phyloP scores from a whole-genome alignment of 30 jellyfish, hydroid and myxozoan genomes.

The Chrysaora quinquecirrha region DNA sequence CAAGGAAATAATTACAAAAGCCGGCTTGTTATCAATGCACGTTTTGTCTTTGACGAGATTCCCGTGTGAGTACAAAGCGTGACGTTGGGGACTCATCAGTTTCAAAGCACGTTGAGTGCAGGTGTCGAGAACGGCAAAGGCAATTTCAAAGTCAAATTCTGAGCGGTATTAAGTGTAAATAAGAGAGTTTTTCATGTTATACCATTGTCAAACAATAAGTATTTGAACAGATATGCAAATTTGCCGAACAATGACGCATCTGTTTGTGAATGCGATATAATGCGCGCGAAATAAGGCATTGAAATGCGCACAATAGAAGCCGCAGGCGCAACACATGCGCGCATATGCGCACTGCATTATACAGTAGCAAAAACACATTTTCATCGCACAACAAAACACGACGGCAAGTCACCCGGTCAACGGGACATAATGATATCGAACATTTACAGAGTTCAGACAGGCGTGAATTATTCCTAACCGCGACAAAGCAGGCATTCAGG shows the following conservation, averaged over 20 bases:
- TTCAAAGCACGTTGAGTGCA: too few relatives aligned
- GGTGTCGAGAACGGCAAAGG: too few relatives aligned
- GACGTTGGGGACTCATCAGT: too few relatives aligned
- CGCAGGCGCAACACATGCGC: constrained; percentile 94
- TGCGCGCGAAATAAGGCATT: constrained; percentile 74
- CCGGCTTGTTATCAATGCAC: too few relatives aligned
- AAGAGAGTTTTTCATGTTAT: background rate
- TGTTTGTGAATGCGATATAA: constrained; percentile 39
- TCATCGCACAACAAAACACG: constrained; percentile 55
- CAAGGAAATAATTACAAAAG: too few relatives aligned
- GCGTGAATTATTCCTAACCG: constrained; percentile 76
- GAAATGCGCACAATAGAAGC: constrained; percentile 82
- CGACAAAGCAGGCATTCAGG: constrained; percentile 87
- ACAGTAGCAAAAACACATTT: constrained; percentile 77
- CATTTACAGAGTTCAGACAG: constrained; percentile 72
- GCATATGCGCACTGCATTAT: constrained; percentile 89
- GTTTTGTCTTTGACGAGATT: too few relatives aligned
- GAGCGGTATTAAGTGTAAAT: background rate
- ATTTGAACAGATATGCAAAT: constrained; percentile 9
- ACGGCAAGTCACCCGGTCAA: constrained; percentile 66
- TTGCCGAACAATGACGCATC: constrained; percentile 50
- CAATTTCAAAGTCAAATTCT: background rate
- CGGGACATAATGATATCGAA: constrained; percentile 69
- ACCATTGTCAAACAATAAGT: background rate
- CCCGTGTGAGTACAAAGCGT: too few relatives aligned